phyloP scores from a whole-genome alignment of 2,888 invertebrate species.

The Ptychoptera albimana region DNA sequence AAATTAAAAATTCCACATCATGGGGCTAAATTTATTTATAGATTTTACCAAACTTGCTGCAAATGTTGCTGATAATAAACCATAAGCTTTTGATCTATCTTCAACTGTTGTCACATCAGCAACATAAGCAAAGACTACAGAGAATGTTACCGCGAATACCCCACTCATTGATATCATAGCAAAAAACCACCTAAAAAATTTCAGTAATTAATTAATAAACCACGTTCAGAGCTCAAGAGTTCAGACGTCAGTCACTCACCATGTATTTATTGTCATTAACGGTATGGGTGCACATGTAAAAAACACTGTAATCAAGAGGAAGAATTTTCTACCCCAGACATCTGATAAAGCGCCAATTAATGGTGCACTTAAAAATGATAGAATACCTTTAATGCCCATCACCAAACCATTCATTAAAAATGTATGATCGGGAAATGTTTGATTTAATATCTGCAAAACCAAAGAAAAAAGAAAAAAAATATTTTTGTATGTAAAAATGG shows the following conservation, averaged over 20 bases:
- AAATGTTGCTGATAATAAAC: slow-evolving; percentile 96
- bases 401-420: slow-evolving; percentile 99
- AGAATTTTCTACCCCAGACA: slow-evolving; percentile 97
- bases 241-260: slow-evolving; percentile 32
- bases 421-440: slow-evolving; percentile 96
- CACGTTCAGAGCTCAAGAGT: too few species aligned
- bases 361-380: slow-evolving; percentile 95
- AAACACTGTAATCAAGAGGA: slow-evolving; percentile 92
- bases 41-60: slow-evolving; percentile 77
- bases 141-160: slow-evolving; percentile 97
- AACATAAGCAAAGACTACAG: slow-evolving; percentile 98
- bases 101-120: slow-evolving; percentile 97
- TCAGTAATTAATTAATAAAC: neutral
- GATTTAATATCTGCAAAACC: slow-evolving; percentile 57
- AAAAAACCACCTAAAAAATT: slow-evolving; percentile 72
- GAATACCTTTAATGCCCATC: slow-evolving; percentile 94
- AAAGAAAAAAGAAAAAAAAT: neutral
- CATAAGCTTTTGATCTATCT: slow-evolving; percentile 89
- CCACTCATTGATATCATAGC: slow-evolving; percentile 98
- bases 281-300: slow-evolving; percentile 99
- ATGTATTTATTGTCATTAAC: slow-evolving; percentile 96
- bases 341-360: slow-evolving; percentile 94
- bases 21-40: neutral
- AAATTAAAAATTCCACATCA: neutral
- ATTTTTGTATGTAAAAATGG: neutral